Evolutionary conservation across 2,113 vertebrate species (phyloP), one percentile per base, ranked within the genome.

Genomic region (Nannobrachium achirus): DNA sequence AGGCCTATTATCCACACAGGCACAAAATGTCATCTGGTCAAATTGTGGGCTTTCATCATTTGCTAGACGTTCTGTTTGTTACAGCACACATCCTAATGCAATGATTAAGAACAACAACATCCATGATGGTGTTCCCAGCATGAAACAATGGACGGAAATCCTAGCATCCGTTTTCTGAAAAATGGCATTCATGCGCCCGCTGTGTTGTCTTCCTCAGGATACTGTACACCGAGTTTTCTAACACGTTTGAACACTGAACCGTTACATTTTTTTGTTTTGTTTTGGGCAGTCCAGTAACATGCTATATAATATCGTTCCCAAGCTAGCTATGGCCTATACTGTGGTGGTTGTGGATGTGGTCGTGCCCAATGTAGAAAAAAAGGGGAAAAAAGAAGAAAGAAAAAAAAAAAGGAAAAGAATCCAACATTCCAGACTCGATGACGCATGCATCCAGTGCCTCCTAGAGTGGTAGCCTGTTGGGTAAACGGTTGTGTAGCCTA

Each of bases 71-170:
- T 78, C 58, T 89, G 86, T 91, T 89, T 89, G 88, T 88, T 81
- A 79, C 83, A n/a, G 46, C 64, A n/a, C 15, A 60, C 75, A 88
- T 91, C 88, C 89, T 82, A 86, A 86, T 78, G 72, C 83, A 79
- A 72, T 86, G 85, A 87, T 88, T 85, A 88, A 86, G 79, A 88
- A 83, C 80, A 91, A 89, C 86, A 89, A 86, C 85, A 83, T 15
- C 66, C 84, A 89, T 86, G 81, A 82, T 83, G 42, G 71, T 77
- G 87, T 89, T 89, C 88, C 88, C 87, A 89, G 83, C 75, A 71
- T 13, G 2, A 67, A 87, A 93, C 92, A 93, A 93, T 92, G 72
- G 87, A 51, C 79, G 92, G 92, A 93, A 89, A 91, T 80, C 84
- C 86, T 81, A 86, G 78, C 87, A 89, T 91, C 81, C 85, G 75